A percentile compares a stretch with the other conserved stretches of the same genome.
Conservation (phyloP, 2,113 vertebrate genomes). For the Heterotilapia buettikoferi region DNA sequence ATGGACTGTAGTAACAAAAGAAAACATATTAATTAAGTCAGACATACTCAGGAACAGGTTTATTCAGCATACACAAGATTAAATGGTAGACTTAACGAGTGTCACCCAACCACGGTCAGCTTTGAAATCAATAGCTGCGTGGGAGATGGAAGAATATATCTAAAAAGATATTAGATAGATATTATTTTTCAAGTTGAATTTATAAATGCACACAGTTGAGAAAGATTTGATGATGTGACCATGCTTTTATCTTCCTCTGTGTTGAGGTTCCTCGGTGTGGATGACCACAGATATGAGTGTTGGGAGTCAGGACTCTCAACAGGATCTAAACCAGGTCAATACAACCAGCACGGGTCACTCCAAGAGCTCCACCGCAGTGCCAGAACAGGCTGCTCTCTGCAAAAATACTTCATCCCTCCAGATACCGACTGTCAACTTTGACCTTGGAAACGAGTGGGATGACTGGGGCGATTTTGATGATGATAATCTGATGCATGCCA, state of each 20-base stretch:
- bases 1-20: not conserved
- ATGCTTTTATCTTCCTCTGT: not conserved
- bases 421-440: slow-evolving; percentile 73
- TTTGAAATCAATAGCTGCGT: not conserved
- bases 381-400: slow-evolving; percentile 39
- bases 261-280: slow-evolving; percentile 56
- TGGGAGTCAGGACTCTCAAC: not conserved
- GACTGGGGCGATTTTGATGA: slow-evolving; percentile 88
- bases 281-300: slow-evolving; percentile 29
- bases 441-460: slow-evolving; percentile 79
- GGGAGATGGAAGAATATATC: not conserved
- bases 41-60: not conserved
- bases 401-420: slow-evolving; percentile 57
- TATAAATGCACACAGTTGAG: not conserved
- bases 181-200: not conserved
- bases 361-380: not conserved
- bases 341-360: not conserved
- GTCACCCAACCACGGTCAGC: not conserved
- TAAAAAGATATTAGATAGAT: not conserved
- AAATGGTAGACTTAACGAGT: not conserved
- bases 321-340: slow-evolving; percentile 18
- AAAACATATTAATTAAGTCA: not conserved
- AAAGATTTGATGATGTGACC: not conserved
- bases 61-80: not conserved
- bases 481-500: slow-evolving; percentile 76